phyloP scores from a whole-genome alignment of 2,113 vertebrate genomes.

The Bufo bufo region DNA sequence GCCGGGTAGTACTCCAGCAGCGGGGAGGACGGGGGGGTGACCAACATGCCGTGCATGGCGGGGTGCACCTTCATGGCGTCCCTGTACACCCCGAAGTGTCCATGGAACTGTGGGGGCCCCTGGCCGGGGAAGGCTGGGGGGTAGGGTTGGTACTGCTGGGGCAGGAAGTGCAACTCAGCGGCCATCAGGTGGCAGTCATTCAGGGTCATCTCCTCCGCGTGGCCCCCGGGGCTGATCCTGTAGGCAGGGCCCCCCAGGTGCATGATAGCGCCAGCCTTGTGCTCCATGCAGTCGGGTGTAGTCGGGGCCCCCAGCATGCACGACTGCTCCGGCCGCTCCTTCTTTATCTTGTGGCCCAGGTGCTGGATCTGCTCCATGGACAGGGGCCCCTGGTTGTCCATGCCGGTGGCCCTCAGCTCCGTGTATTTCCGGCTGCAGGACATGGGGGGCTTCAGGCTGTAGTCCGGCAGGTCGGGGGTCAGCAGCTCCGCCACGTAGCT shows the following conservation, averaged over 20 bases:
- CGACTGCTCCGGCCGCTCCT: constrained; percentile 76
- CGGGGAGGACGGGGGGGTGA: constrained; percentile 87
- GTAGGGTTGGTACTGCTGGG: constrained; percentile 71
- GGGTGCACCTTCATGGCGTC: constrained; percentile 74
- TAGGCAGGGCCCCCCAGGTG: constrained; percentile 39
- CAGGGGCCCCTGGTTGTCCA: constrained; percentile 57
- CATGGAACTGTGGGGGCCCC: constrained; percentile 74
- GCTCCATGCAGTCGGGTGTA: constrained; percentile 72
- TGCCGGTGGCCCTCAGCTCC: constrained; percentile 73
- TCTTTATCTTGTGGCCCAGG: constrained; percentile 82
- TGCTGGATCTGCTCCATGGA: constrained; percentile 60
- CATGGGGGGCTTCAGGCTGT: constrained; percentile 63
- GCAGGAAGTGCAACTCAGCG: constrained; percentile 67
- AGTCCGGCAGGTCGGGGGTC: constrained; percentile 71
- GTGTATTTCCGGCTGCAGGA: constrained; percentile 76
- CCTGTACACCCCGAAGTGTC: constrained; percentile 79
- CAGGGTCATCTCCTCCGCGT: constrained; percentile 61
- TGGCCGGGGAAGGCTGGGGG: constrained; percentile 73
- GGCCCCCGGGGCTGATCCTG: constrained; percentile 14
- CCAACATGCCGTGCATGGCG: constrained; percentile 76
- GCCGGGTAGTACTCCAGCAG: constrained; percentile 81
- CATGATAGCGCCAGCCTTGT: constrained; percentile 65
- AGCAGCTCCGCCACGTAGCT: constrained; percentile 90
- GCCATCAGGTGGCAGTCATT: constrained; percentile 69
- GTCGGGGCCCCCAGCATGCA: constrained; percentile 76